A percentile compares a stretch with the other conserved stretches of the same genome.
Conservation (phyloP, 2,113 vertebrate genomes). For the Zosterops japonicus region DNA sequence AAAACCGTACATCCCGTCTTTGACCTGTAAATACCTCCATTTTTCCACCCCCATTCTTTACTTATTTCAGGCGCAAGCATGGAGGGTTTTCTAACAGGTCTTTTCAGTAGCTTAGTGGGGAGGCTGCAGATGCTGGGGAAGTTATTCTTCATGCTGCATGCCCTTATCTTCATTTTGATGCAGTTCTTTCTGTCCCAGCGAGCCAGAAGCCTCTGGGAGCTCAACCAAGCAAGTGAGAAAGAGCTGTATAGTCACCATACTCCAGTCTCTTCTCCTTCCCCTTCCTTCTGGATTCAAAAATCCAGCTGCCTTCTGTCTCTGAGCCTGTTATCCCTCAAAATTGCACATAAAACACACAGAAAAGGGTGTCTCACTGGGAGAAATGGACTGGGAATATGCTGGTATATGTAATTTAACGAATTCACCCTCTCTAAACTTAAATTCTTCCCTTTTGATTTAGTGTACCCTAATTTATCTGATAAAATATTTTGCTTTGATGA, state of each 20-base stretch:
- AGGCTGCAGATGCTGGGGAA: background rate
- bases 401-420: background rate
- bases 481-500: background rate
- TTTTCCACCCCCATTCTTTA: background rate
- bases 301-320: background rate
- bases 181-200: background rate
- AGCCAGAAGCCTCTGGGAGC: background rate
- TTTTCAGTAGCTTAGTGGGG: background rate
- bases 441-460: background rate
- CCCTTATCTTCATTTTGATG: background rate
- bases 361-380: fast-evolving
- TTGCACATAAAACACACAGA: background rate
- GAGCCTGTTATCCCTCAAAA: background rate
- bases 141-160: background rate
- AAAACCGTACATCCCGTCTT: fast-evolving
- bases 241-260: fast-evolving
- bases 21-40: background rate
- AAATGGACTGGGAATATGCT: background rate
- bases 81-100: background rate
- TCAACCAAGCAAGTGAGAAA: background rate
- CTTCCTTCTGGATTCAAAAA: background rate
- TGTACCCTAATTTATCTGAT: background rate
- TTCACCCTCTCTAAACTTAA: background rate
- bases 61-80: background rate
- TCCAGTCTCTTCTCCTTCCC: background rate